Percentiles rank a stretch among this genome's conserved stretches.
phyloP scores from a whole-genome alignment of 2,113 vertebrate genomes.

The Sporophila hypoxantha region DNA sequence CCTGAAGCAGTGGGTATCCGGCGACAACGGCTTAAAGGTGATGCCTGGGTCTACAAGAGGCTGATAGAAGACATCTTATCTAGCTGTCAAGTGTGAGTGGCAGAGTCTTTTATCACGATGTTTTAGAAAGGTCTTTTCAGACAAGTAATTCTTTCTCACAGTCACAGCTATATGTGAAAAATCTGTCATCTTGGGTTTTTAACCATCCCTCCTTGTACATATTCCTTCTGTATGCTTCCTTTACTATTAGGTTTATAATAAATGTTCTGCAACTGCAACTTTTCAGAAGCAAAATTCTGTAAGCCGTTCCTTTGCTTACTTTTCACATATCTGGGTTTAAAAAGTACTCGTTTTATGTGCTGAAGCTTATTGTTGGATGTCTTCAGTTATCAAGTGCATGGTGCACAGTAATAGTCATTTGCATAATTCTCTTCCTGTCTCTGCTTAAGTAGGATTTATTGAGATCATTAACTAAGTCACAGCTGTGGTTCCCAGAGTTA shows the following conservation, averaged over 20 bases:
- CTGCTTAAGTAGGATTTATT: conserved; percentile 79
- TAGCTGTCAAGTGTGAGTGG: conserved; percentile 71
- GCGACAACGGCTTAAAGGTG: conserved; percentile 88
- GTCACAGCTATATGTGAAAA: background rate
- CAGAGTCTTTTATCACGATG: background rate
- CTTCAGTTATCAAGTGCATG: conserved; percentile 56
- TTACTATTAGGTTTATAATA: background rate
- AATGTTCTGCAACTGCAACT: conserved; percentile 4
- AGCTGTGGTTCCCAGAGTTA: conserved; percentile 73
- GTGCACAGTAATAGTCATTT: conserved; percentile 65
- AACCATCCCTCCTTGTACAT: background rate
- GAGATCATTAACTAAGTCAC: conserved; percentile 75
- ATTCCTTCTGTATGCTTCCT: background rate
- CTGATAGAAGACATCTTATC: conserved; percentile 90
- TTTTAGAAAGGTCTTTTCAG: background rate
- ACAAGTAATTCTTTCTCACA: background rate
- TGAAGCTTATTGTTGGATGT: conserved; percentile 48
- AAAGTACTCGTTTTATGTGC: conserved; percentile 13
- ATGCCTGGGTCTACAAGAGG: conserved; percentile 94
- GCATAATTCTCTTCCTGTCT: conserved; percentile 75
- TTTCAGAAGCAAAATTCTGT: conserved; percentile 36
- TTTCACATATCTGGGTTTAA: background rate
- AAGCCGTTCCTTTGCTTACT: background rate
- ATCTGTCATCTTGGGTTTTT: conserved; percentile 3
- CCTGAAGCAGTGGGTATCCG: conserved; percentile 80